Percentiles rank a stretch among this genome's conserved stretches.
Conservation (phyloP, 2,888 invertebrate genomes). For the Julus scanicus region DNA sequence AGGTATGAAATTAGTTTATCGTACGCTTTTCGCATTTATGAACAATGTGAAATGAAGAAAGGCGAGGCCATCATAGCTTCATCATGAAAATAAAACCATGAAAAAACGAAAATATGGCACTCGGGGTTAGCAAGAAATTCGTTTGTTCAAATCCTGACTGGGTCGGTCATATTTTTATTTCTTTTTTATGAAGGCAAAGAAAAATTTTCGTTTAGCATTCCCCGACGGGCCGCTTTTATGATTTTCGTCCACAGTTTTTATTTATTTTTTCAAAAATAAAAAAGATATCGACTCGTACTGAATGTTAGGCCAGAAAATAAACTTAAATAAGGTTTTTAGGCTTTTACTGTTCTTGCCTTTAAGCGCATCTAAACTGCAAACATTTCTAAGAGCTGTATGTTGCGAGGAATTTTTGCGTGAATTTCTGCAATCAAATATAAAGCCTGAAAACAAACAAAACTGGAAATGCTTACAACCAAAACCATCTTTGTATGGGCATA, state of each 20-base stretch:
- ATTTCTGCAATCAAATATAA: not conserved
- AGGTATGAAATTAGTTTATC: not conserved
- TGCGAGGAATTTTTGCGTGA: not conserved
- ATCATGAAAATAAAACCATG: not conserved
- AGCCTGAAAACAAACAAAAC: not conserved
- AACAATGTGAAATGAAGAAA: not conserved
- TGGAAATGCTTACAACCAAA: not conserved
- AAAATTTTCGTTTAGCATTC: not conserved
- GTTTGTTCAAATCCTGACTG: not conserved
- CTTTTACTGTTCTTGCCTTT: not conserved
- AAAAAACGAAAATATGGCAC: slow-evolving; percentile 2
- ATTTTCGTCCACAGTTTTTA: not conserved
- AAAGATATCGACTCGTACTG: not conserved
- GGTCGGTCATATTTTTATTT: slow-evolving; percentile 10
- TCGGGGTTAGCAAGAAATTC: not conserved
- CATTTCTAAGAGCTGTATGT: not conserved
- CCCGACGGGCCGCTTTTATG: not conserved
- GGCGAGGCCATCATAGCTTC: slow-evolving; percentile 19
- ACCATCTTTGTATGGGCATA: not conserved
- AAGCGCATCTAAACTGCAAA: not conserved
- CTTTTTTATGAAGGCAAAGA: not conserved
- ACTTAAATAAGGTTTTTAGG: not conserved
- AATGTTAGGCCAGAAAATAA: slow-evolving; percentile 1
- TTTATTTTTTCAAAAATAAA: not conserved
- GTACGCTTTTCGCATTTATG: not conserved